Evolutionary conservation across 1,140 invertebrate genomes (phyloP), one percentile per base, ranked within the genome.

Genomic region (Cryptotermes secundus): DNA sequence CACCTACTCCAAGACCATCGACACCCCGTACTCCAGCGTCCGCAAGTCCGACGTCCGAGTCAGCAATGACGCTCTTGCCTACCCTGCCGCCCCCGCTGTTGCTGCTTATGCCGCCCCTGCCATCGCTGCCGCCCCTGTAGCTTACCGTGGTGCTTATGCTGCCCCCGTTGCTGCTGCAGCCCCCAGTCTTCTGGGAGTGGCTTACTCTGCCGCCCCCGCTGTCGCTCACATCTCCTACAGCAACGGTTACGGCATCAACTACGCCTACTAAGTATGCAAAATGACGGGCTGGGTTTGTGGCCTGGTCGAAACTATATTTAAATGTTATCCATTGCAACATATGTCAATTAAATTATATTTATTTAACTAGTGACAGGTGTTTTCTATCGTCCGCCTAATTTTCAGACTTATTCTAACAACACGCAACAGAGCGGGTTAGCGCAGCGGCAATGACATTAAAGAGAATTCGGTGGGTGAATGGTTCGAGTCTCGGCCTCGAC

Each of bases 151-250:
- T 84, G 85, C 85, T 26, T 87, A 86, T 87, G 79, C 83, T 31
- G 85, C 83, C 26, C 36, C 82, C 79, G 36, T 81, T 16, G 79
- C 83, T 19, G 82, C 84, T 36, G 80, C 79, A 34, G 87, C 86
- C 35, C 84, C 85, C 65, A 90, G 90, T 38, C 89, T 92, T 31
- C 87, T 92, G 34, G 91, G 91, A 83, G 91, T 92, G 42, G 91
- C 92, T 0, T 93, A 94, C 88, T 94, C 93, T 2, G 93, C 93
- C 36, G 93, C 93, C 7, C 92, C 93, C 10, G 92, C 92, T 34
- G 94, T 94, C 0, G 86, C 87, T 83, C 93, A 93, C 88, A 93
- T 94, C 91, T 91, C 90, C 42, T 94, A 93, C 89, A 90, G 85
- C 87, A 93, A 86, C 87, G 93, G 92, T 84, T 92, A 92, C 84